Base-by-base conservation (phyloP, 2,888 invertebrate species). In the Lydus trimaculatus region DNA sequence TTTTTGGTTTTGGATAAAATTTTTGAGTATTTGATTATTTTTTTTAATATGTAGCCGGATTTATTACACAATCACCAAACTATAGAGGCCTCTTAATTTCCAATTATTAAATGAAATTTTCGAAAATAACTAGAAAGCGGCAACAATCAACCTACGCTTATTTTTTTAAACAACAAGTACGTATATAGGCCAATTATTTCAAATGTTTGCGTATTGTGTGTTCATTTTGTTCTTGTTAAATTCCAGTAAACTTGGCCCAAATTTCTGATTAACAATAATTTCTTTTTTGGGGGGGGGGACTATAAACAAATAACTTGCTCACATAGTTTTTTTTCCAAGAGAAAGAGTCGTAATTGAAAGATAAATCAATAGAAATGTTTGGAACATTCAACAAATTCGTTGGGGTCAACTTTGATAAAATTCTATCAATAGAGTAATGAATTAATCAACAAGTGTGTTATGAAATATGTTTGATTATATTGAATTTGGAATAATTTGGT, bases 111-210 rank as follows among this genome's bases (percentile, higher is more conserved):
- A 60, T n/a, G 3, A 58, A 48, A n/a, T 39, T 63, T 48, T 63
- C 15, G 9, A 56, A 25, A 31, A 33, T n/a, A n/a, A 31, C 33
- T 69, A 52, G 61, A 63, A 77, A 77, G 78, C 76, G 66, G 39
- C 73, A 75, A 77, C 77, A 77, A 73, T 75, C 75, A 75, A 75
- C 74, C 76, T 78, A 77, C 73, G 70, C 66, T 75, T 73, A 70
- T 71, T 13, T 36, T 39, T 68, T 63, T 62, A 69, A 76, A 75
- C 75, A 77, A 75, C 75, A 71, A 71, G 71, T 75, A 75, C 70
- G 74, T 66, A 72, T 75, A 76, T 78, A 77, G 77, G 78, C 78
- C 76, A 73, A 48, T 20, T 1, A 23, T 48, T 20, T 17, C n/a
- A n/a, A n/a, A n/a, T n/a, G n/a, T n/a, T 48, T 48, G 20, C 7